Conservation (phyloP, 1,140 invertebrate genomes). For the Neelides sp. region DNA sequence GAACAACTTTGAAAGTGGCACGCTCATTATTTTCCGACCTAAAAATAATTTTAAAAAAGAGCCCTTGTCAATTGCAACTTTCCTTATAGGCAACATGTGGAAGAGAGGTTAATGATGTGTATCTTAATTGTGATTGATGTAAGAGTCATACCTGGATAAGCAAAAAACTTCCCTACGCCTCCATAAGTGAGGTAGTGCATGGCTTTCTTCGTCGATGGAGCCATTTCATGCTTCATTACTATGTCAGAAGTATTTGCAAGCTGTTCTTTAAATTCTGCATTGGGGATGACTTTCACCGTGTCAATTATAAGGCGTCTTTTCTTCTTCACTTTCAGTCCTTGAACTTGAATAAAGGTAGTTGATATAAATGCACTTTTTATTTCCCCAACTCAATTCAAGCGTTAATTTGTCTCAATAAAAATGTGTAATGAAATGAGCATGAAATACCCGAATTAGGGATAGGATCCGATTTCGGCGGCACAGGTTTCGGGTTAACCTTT, state of each 20-base stretch:
- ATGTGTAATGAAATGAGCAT: not conserved
- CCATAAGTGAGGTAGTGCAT: slow-evolving; percentile 26
- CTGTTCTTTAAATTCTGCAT: slow-evolving; percentile 31
- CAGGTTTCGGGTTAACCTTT: not conserved
- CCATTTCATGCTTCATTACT: slow-evolving; percentile 23
- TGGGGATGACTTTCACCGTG: slow-evolving; percentile 23
- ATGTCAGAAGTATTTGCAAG: slow-evolving; percentile 31
- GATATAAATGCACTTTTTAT: not conserved
- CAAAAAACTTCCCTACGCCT: slow-evolving; percentile 30
- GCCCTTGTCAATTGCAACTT: not conserved
- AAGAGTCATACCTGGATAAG: slow-evolving; percentile 33
- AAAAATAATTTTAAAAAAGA: slow-evolving; percentile 3
- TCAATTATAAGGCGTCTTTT: slow-evolving; percentile 26
- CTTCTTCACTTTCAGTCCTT: not conserved
- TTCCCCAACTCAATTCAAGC: not conserved
- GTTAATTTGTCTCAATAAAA: not conserved
- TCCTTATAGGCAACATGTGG: not conserved
- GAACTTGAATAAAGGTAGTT: not conserved
- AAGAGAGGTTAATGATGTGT: not conserved
- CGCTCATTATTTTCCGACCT: slow-evolving; percentile 19
- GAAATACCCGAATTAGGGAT: not conserved
- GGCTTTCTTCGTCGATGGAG: slow-evolving; percentile 28
- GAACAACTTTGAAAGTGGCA: slow-evolving; percentile 16
- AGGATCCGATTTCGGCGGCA: not conserved
- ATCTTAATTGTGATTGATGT: not conserved